These are phyloP conservation scores for Listronotus bonariensis DNA, from an alignment of 1,140 invertebrate genomes.

Conservation along the genomic window DNA sequence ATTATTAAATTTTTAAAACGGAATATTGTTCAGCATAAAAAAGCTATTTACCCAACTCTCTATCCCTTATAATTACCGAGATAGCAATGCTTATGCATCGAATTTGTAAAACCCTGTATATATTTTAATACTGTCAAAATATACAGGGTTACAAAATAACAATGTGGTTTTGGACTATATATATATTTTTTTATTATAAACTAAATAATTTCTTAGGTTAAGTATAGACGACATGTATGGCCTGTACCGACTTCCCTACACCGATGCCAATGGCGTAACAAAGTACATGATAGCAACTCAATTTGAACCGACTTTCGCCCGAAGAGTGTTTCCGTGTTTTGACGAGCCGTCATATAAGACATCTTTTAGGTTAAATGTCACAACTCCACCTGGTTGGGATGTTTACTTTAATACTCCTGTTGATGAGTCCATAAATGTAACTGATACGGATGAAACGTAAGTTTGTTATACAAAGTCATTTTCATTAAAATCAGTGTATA, in stretches of 20 bases:
- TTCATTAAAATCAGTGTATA: too few relatives aligned
- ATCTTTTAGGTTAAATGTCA: constrained; percentile 70
- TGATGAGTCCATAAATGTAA: not conserved
- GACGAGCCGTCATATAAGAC: constrained; percentile 86
- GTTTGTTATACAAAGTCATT: not conserved
- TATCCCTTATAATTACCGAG: too few relatives aligned
- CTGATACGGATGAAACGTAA: not conserved
- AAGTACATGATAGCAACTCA: constrained; percentile 71
- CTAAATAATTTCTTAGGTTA: constrained; percentile 1
- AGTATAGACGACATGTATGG: constrained; percentile 27
- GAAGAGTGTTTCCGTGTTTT: constrained; percentile 84
- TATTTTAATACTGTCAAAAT: too few relatives aligned
- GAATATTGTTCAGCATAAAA: too few relatives aligned
- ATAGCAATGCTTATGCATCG: too few relatives aligned
- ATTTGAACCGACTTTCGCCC: constrained; percentile 77
- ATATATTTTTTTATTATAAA: too few relatives aligned
- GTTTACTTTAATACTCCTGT: constrained; percentile 60
- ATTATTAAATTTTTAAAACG: too few relatives aligned
- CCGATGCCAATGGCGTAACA: not conserved
- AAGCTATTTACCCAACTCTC: too few relatives aligned
- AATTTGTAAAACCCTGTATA: too few relatives aligned
- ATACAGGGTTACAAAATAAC: too few relatives aligned
- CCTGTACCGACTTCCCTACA: constrained; percentile 29
- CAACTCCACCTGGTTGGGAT: constrained; percentile 59
- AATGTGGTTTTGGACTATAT: too few relatives aligned